phyloP scores from a whole-genome alignment of 2,888 invertebrate species.

The Netelia inedita region DNA sequence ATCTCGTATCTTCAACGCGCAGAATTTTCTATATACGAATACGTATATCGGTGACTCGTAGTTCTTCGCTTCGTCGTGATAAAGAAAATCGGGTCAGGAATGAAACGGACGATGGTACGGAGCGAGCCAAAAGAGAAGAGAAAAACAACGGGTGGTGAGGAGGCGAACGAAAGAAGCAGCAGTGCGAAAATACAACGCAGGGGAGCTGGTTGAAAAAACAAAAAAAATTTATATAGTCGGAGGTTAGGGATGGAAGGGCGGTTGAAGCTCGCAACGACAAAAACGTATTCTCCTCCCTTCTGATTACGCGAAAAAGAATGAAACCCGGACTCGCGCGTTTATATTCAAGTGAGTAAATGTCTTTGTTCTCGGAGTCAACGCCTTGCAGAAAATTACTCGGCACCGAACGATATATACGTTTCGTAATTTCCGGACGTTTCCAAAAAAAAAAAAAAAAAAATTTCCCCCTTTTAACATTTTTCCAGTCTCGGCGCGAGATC shows the following conservation, averaged over 20 bases:
- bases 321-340: slow-evolving; percentile 8
- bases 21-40: neutral
- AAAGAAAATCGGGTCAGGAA: slow-evolving; percentile 28
- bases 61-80: slow-evolving; percentile 38
- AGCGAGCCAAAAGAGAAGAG: slow-evolving; percentile 24
- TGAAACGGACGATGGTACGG: neutral
- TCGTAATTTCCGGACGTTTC: slow-evolving; percentile 2
- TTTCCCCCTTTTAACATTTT: neutral
- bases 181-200: slow-evolving; percentile 34
- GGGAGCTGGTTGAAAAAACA: neutral
- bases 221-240: no score
- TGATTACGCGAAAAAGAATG: slow-evolving; percentile 57
- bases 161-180: slow-evolving; percentile 40
- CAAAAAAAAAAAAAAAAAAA: slow-evolving; percentile 8
- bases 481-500: neutral
- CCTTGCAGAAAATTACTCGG: slow-evolving; percentile 47
- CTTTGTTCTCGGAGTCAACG: slow-evolving; percentile 51
- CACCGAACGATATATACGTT: slow-evolving; percentile 32
- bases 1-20: neutral
- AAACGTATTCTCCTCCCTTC: slow-evolving; percentile 54
- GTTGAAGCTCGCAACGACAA: slow-evolving; percentile 35
- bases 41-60: neutral
- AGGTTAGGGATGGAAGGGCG: neutral
- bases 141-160: slow-evolving; percentile 12
- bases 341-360: slow-evolving; percentile 54